phyloP scores from a whole-genome alignment of 2,888 invertebrate species.

The Volucella zonaria region DNA sequence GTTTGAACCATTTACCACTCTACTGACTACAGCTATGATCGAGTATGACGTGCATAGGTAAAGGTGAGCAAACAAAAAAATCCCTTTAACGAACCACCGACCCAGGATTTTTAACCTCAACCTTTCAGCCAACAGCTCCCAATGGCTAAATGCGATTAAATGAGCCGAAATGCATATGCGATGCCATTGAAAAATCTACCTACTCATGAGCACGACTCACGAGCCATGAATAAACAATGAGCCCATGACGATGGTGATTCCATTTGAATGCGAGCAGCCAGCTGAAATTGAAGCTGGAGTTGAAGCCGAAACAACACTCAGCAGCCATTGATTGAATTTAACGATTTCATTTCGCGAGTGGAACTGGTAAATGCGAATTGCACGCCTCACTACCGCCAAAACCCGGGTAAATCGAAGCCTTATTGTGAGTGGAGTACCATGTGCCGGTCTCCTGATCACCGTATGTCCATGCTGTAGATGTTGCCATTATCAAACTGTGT shows the following conservation, averaged over 20 bases:
- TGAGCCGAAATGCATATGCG: not conserved
- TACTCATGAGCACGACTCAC: too few species aligned
- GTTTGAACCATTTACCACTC: too few species aligned
- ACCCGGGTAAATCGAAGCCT: slow-evolving; percentile 43
- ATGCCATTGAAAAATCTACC: not conserved
- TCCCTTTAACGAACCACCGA: not conserved
- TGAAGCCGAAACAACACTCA: not conserved
- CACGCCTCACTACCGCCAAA: slow-evolving; percentile 40
- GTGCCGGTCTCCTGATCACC: not conserved
- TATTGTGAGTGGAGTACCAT: slow-evolving; percentile 31
- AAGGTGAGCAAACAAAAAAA: too few species aligned
- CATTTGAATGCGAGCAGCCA: too few species aligned
- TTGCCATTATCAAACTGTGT: too few species aligned
- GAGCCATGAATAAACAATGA: too few species aligned
- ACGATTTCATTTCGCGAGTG: not conserved
- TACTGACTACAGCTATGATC: too few species aligned
- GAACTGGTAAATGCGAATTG: slow-evolving; percentile 10
- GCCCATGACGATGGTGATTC: too few species aligned
- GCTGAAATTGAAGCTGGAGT: too few species aligned
- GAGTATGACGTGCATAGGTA: too few species aligned
- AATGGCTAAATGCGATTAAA: slow-evolving; percentile 2
- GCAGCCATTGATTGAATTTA: slow-evolving; percentile 30
- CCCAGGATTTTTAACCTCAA: not conserved
- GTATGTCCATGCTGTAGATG: too few species aligned
- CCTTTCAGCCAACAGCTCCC: not conserved